Evolutionary conservation across 2,113 vertebrate species (phyloP).

Genomic region (Plectropomus leopardus): DNA sequence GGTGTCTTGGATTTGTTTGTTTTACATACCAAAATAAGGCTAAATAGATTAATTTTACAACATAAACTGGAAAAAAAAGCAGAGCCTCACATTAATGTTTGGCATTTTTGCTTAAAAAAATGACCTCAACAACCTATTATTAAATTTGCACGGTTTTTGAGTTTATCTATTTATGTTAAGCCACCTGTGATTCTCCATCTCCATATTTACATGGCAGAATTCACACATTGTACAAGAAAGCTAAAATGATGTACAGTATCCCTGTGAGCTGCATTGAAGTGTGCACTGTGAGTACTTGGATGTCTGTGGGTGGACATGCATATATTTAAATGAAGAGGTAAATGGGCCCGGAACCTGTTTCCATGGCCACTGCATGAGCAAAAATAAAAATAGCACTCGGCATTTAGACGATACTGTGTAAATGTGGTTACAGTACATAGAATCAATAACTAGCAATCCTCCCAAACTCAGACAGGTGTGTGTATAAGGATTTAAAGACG

Average conservation of each 20-base stretch:
- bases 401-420: background rate
- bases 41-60: background rate
- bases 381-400: slow-evolving; percentile 12
- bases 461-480: background rate
- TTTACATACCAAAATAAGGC: background rate
- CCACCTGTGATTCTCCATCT: background rate
- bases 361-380: slow-evolving; percentile 70
- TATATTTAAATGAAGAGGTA: slow-evolving; percentile 41
- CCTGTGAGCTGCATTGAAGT: slow-evolving; percentile 1
- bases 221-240: background rate
- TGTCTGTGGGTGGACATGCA: slow-evolving; percentile 39
- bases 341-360: slow-evolving; percentile 66
- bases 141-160: background rate
- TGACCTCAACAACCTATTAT: background rate
- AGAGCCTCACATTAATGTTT: background rate
- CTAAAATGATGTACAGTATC: background rate
- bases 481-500: background rate
- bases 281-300: slow-evolving; percentile 11
- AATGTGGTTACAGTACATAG: background rate
- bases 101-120: background rate
- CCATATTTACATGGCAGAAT: background rate
- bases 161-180: background rate
- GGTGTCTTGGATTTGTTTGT: background rate
- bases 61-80: background rate
- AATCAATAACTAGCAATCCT: background rate